Evolutionary conservation across 2,797 vertebrate species (phyloP), one percentile per base, ranked within the genome.

Genomic region (Tokudaia muenninki): DNA sequence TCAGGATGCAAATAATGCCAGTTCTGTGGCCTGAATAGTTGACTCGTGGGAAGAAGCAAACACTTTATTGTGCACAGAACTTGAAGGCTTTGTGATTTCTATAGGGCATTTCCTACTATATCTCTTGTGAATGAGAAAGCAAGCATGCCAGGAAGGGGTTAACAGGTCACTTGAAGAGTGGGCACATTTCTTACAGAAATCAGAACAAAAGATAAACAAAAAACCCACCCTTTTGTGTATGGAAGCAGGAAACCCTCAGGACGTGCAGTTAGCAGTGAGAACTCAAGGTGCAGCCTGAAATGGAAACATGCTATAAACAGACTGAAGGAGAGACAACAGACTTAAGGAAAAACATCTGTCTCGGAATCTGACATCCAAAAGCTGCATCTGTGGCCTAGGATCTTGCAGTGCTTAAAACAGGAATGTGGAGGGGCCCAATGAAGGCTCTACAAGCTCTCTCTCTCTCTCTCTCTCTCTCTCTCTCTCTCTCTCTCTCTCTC

Each of bases 331-430:
- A 97, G 98, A 98, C 97, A 97, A 78, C 83, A 84, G 97, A 94
- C 92, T 97, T 98, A 97, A 98, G 95, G 89, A 82, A 83, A 98
- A 98, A 97, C 97, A 98, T 97, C 97, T 98, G 97, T 96, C 80
- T 55, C 82, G 21, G 92, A 91, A 67, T 94, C 92, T 86, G 89
- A 97, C 94, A 94, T 97, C 96, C 97, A 98, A 98, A 94, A 95
- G 92, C 96, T 79, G 87, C 90, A 93, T 98, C 91, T 97, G 95
- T 87, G 95, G 94, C 87, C 84, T 74, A 86, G 77, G 91, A 92
- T 78, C 97, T 97, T 91, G 96, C 93, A 94, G 63, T 94, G 95
- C 96, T 98, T 93, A 67, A 83, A 94, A 87, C 87, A 94, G 94
- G 92, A 96, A 97, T 95, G 92, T 1, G 0, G 70, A 95, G 95